A percentile compares a stretch with the other conserved stretches of the same genome.
Conservation (phyloP, 92 coral and sea anemone species). For the Chrysogorgia sp. region DNA sequence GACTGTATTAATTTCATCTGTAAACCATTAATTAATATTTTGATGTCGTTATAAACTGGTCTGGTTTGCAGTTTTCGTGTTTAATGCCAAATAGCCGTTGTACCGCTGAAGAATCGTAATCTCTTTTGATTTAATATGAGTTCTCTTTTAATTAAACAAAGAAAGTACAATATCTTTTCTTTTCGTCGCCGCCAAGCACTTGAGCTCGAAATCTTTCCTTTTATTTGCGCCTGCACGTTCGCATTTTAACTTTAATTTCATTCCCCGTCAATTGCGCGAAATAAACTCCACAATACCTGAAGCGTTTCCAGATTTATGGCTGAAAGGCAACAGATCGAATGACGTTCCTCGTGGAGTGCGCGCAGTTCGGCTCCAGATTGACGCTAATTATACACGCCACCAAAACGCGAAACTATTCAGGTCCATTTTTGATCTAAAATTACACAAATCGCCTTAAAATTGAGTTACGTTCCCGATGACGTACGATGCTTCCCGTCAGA, state of each 20-base stretch:
- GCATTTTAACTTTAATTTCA: background rate
- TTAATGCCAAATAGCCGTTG: background rate
- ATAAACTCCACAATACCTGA: no score
- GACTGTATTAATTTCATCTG: no score
- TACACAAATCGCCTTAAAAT: background rate
- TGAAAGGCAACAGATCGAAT: background rate
- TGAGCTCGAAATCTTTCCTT: background rate
- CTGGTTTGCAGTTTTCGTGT: background rate
- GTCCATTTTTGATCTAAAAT: background rate
- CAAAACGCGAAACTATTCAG: no score
- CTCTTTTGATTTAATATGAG: background rate
- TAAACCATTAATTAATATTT: no score
- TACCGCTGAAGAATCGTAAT: no score
- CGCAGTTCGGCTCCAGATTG: background rate
- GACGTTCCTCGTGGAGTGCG: background rate
- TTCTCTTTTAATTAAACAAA: background rate
- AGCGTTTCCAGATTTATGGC: no score
- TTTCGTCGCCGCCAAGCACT: slow-evolving; percentile 1
- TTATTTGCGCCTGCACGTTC: background rate
- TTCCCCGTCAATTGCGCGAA: background rate
- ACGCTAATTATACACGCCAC: background rate
- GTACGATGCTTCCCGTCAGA: background rate
- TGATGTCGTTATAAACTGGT: background rate
- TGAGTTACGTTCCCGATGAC: background rate
- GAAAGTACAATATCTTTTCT: background rate